A percentile compares a stretch with the other conserved stretches of the same genome.
These are phyloP conservation scores for Hydrotaea cyrtoneurina DNA, from an alignment of 2,888 invertebrate genomes.

Conservation along the genomic window DNA sequence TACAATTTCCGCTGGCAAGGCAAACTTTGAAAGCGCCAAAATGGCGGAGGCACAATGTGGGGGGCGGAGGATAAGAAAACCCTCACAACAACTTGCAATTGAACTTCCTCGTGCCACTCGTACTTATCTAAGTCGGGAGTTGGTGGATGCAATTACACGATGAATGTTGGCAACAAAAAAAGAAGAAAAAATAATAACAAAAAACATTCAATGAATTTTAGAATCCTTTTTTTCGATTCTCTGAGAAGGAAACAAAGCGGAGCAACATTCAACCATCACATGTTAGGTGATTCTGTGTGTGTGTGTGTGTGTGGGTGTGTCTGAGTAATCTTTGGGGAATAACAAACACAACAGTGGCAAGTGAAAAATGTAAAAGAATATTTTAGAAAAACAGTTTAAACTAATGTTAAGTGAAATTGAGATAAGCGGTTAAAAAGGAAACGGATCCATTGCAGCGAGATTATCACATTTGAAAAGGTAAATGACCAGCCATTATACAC, in stretches of 20 bases:
- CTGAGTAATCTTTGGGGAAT: constrained; percentile 53
- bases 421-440: constrained; percentile 43
- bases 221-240: constrained; percentile 25
- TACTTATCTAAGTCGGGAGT: constrained; percentile 13
- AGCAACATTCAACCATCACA: constrained; percentile 28
- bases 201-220: constrained; percentile 38
- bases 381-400: constrained; percentile 53
- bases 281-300: background rate
- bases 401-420: constrained; percentile 47
- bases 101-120: constrained; percentile 44
- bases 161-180: constrained; percentile 27
- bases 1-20: constrained; percentile 63
- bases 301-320: background rate
- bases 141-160: constrained; percentile 16
- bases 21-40: constrained; percentile 47
- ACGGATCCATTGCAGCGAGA: background rate
- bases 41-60: background rate
- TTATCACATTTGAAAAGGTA: background rate
- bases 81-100: constrained; percentile 37
- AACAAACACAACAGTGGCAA: constrained; percentile 25
- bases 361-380: constrained; percentile 31
- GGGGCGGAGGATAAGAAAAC: constrained; percentile 4
- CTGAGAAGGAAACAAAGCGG: constrained; percentile 1
- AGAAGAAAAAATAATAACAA: no score
- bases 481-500: constrained; percentile 43